Percentiles rank a stretch among this genome's conserved stretches.
Evolutionary conservation across 2,888 invertebrate species (phyloP).

Genomic region (Octonoba sinensis): DNA sequence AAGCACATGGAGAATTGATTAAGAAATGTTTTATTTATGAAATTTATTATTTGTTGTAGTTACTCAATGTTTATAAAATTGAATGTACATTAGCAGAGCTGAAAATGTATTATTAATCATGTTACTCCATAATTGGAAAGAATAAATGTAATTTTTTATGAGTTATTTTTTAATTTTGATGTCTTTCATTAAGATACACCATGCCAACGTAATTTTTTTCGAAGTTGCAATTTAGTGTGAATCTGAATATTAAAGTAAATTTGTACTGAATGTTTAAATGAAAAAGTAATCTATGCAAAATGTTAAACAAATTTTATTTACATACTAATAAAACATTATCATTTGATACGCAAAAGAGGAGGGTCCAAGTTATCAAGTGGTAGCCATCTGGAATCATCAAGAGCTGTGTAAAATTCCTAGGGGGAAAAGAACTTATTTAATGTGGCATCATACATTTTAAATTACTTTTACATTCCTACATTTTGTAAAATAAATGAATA

Average conservation of each 20-base stretch:
- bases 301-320: not conserved
- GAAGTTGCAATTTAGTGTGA: too few species aligned
- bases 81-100: constrained; percentile 19
- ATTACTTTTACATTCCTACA: too few species aligned
- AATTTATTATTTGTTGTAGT: constrained; percentile 37
- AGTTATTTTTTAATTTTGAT: too few species aligned
- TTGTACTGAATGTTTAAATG: constrained; percentile 1
- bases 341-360: constrained; percentile 54
- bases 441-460: too few species aligned
- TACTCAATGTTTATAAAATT: constrained; percentile 15
- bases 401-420: constrained; percentile 55
- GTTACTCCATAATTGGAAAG: constrained; percentile 9
- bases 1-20: too few species aligned
- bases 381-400: constrained; percentile 63
- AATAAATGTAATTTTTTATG: constrained; percentile 33
- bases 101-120: constrained; percentile 23
- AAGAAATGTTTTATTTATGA: constrained; percentile 13
- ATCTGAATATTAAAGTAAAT: not conserved
- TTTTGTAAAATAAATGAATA: too few species aligned
- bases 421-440: constrained; percentile 3
- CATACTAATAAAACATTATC: not conserved
- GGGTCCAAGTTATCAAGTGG: constrained; percentile 59
- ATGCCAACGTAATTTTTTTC: too few species aligned
- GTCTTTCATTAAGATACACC: too few species aligned
- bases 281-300: constrained; percentile 1